Evolutionary conservation across 2,113 vertebrate species (phyloP).

Genomic region (Mirounga angustirostris): DNA sequence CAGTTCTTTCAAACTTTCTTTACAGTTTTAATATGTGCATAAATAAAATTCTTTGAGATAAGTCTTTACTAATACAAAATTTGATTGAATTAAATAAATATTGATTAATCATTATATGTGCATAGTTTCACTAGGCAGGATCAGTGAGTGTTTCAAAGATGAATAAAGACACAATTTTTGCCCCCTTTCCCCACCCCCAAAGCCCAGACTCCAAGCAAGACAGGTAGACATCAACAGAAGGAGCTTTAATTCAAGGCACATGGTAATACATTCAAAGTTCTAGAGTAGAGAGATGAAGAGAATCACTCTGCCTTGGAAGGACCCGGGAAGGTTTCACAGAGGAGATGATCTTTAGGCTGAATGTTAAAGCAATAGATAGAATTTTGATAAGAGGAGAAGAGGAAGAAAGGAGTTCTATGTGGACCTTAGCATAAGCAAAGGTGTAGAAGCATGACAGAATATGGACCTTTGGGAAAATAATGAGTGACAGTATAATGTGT

Average conservation of each 20-base stretch:
- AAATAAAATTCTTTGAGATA: not conserved
- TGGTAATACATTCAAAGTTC: fast-evolving
- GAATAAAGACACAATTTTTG: not conserved
- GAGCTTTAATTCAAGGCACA: not conserved
- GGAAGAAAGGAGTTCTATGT: not conserved
- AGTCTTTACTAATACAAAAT: constrained; percentile 15
- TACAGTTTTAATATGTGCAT: not conserved
- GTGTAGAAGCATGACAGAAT: fast-evolving
- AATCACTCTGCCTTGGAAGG: not conserved
- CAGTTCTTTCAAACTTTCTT: not conserved
- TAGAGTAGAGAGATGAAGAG: not conserved
- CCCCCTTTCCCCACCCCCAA: not conserved
- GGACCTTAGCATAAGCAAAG: not conserved
- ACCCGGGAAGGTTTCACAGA: not conserved
- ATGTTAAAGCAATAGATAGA: not conserved
- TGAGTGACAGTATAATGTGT: fast-evolving
- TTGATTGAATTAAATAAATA: constrained; percentile 27
- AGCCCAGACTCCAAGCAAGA: not conserved
- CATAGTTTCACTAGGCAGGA: not conserved
- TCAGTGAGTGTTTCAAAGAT: constrained; percentile 2
- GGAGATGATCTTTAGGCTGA: not conserved
- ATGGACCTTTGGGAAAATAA: too few species aligned
- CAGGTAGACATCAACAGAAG: not conserved
- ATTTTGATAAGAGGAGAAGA: not conserved
- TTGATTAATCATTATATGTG: not conserved